Evolutionary conservation across 2,797 vertebrate genomes (phyloP), one percentile per base, ranked within the genome.

Genomic region (Mormyrus proboscirostris): DNA sequence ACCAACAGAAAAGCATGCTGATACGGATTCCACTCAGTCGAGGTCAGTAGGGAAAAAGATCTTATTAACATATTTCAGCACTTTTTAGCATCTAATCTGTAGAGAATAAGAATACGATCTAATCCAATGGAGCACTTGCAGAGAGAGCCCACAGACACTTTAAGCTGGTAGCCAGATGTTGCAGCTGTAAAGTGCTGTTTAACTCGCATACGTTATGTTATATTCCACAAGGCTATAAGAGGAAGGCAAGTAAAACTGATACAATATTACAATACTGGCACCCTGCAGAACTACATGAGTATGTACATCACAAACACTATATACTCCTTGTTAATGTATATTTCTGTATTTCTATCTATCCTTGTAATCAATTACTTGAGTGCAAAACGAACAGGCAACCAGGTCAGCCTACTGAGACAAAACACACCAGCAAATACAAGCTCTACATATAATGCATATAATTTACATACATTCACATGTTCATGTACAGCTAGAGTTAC

Each of bases 1-100:
- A 88, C 89, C 84, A 91, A 82, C 29, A 90, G n/a, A 84, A 91
- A 4, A 89, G 0, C 4, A 90, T 2, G 90, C n/a, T 65, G 10
- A 88, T 50, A 73, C 38, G 69, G 14, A 76, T 0, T 0, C 1
- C 88, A 33, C 4, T 38, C 12, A 73, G 12, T 25, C 14, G 22
- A 12, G 62, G 62, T 69, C 62, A 33, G 62, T 33, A 10, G 25
- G 25, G 1, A 22, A 69, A 29, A 91, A 25, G 29, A 49, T 47
- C 16, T 79, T 19, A 44, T 79, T 19, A 44, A 44, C 7, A 44
- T 79, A 79, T 47, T 19, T 9, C 2, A 79, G 19, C 38, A 44
- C 2, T 19, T n/a, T 79, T 79, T 79, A 79, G 38, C 38, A 41
- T 79, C 38, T 79, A 73, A 73, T 73, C 12, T 38, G 4, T 2